These are phyloP conservation scores for Drosophila peninsularis DNA, from an alignment of 2,888 invertebrate species.

Conservation along the genomic window DNA sequence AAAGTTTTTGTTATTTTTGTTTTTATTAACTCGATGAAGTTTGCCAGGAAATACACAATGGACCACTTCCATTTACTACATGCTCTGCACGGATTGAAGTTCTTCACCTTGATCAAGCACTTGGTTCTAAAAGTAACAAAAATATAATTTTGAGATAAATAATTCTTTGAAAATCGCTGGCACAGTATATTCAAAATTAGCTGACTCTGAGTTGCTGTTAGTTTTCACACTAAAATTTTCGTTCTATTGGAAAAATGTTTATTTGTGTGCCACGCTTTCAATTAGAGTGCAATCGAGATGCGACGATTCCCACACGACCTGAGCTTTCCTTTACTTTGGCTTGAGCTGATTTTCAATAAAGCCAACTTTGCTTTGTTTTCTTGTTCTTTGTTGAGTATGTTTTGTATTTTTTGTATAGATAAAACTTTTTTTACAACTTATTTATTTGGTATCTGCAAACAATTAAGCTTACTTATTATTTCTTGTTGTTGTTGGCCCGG, in stretches of 20 bases:
- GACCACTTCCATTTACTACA: constrained; percentile 4
- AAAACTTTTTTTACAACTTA: constrained; percentile 53
- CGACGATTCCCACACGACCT: constrained; percentile 15
- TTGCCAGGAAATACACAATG: constrained; percentile 23
- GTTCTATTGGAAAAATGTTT: background rate
- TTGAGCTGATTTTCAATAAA: constrained; percentile 22
- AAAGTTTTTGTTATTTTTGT: constrained; percentile 14
- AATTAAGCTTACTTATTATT: constrained; percentile 64
- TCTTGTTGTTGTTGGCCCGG: constrained; percentile 24
- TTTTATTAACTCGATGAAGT: constrained; percentile 26
- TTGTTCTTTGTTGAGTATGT: constrained; percentile 19
- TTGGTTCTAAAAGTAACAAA: background rate
- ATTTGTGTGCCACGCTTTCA: constrained; percentile 18
- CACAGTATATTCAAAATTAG: background rate
- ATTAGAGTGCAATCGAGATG: constrained; percentile 33
- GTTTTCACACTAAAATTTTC: background rate
- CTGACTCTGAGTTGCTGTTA: background rate
- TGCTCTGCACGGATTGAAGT: constrained; percentile 1
- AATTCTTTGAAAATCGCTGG: background rate
- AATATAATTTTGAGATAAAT: background rate
- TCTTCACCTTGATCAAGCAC: constrained; percentile 8
- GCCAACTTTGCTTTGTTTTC: constrained; percentile 32
- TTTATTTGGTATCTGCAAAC: constrained; percentile 78
- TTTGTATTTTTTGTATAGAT: constrained; percentile 23
- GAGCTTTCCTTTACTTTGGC: constrained; percentile 51